A percentile compares a stretch with the other conserved stretches of the same genome.
These are phyloP conservation scores for Penaeus vannamei DNA, from an alignment of 1,140 invertebrate genomes.

Conservation along the genomic window DNA sequence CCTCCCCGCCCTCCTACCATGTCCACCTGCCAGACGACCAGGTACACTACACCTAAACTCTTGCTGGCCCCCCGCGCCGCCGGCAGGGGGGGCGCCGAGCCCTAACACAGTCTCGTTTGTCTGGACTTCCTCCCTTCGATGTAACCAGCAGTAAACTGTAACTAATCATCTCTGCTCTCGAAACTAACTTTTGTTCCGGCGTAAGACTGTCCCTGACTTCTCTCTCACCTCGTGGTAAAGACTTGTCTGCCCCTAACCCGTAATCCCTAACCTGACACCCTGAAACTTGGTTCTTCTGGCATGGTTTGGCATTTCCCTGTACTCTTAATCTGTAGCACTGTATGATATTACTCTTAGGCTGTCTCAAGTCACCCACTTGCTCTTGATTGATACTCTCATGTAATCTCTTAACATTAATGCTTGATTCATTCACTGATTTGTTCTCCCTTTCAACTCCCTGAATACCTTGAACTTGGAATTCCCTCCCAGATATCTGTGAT, in stretches of 20 bases:
- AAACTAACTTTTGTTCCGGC: too few species aligned
- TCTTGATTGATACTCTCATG: too few species aligned
- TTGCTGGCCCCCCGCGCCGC: neutral
- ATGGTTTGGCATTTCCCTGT: constrained; percentile 41
- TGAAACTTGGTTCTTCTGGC: constrained; percentile 43
- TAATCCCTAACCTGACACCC: neutral
- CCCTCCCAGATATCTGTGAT: neutral
- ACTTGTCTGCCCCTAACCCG: neutral
- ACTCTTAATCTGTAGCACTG: neutral
- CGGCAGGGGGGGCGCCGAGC: neutral
- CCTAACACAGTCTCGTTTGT: neutral
- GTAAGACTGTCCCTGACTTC: too few species aligned
- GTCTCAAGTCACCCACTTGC: too few species aligned
- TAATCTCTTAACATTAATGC: too few species aligned
- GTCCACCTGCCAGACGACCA: constrained; percentile 67
- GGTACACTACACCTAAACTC: constrained; percentile 50
- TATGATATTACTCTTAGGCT: too few species aligned
- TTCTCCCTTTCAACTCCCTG: neutral
- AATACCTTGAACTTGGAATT: neutral
- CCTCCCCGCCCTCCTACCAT: constrained; percentile 65
- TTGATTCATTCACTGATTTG: neutral
- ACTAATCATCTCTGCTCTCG: too few species aligned
- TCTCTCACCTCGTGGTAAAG: neutral
- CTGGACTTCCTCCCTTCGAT: neutral
- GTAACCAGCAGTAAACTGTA: too few species aligned